phyloP scores from a whole-genome alignment of 1,140 invertebrate species.

The Sitophilus oryzae region DNA sequence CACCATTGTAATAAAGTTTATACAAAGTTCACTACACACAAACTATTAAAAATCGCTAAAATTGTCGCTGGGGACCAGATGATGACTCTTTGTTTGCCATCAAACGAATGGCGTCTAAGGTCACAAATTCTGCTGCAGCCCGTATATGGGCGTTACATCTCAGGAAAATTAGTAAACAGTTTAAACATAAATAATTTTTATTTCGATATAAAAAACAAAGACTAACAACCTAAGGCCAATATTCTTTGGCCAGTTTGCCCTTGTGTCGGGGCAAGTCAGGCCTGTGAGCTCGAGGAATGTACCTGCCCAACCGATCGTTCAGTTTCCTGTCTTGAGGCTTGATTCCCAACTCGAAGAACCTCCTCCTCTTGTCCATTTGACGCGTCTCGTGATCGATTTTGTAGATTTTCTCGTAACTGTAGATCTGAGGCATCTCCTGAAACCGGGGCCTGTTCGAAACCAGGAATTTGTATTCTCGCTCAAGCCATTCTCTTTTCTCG shows the following conservation, averaged over 20 bases:
- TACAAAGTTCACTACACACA: too few relatives aligned
- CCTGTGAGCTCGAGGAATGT: slow-evolving; percentile 59
- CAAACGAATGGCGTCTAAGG: too few relatives aligned
- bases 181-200: too few relatives aligned
- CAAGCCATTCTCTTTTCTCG: slow-evolving; percentile 61
- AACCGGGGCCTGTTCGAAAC: slow-evolving; percentile 58
- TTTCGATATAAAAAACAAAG: too few relatives aligned
- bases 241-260: slow-evolving; percentile 33
- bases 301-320: slow-evolving; percentile 58
- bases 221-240: not conserved
- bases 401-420: slow-evolving; percentile 72
- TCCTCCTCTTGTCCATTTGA: slow-evolving; percentile 57
- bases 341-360: slow-evolving; percentile 59
- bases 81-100: too few relatives aligned
- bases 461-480: slow-evolving; percentile 61
- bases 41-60: too few relatives aligned
- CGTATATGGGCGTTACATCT: too few relatives aligned
- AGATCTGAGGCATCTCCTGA: slow-evolving; percentile 57
- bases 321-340: slow-evolving; percentile 55
- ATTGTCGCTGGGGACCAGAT: too few relatives aligned
- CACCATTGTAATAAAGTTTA: too few relatives aligned
- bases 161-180: too few relatives aligned
- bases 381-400: slow-evolving; percentile 62
- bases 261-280: slow-evolving; percentile 51
- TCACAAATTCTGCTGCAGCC: too few relatives aligned